Conservation (phyloP, 2,888 invertebrate genomes). For the Meta bourneti region DNA sequence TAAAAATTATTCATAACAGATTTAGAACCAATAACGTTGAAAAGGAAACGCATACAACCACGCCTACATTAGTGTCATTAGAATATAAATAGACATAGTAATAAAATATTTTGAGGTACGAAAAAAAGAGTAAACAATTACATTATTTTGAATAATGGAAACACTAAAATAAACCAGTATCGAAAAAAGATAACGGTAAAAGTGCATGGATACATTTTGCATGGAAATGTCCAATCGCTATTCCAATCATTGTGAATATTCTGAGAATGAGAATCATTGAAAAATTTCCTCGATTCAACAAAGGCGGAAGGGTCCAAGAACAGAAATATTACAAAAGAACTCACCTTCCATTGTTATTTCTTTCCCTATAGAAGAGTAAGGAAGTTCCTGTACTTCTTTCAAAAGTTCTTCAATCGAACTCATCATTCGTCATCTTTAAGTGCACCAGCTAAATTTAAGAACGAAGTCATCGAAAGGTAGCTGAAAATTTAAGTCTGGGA, state of each 20-base stretch:
- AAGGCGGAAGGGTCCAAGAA: conserved; percentile 36
- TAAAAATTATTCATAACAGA: no score
- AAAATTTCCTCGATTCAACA: conserved; percentile 28
- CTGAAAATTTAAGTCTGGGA: no score
- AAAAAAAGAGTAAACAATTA: no score
- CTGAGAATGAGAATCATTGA: conserved; percentile 11
- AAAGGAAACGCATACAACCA: no score
- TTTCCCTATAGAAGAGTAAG: conserved; percentile 66
- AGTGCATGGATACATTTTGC: neutral
- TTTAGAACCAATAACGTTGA: no score
- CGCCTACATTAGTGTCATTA: no score
- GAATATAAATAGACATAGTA: no score
- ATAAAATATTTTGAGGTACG: no score
- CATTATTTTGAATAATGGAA: neutral
- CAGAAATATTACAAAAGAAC: conserved; percentile 24
- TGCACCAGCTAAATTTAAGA: no score
- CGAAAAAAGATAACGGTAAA: neutral
- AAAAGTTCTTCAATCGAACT: conserved; percentile 43
- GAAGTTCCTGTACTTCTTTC: conserved; percentile 53
- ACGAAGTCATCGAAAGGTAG: no score
- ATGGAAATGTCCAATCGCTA: neutral
- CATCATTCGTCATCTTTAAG: neutral
- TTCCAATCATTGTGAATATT: neutral
- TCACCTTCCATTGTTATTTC: conserved; percentile 70
- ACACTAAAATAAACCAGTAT: neutral